A percentile compares a stretch with the other conserved stretches of the same genome.
Conservation (phyloP, 2,113 vertebrate species). For the Campylorhamphus procurvoides region DNA sequence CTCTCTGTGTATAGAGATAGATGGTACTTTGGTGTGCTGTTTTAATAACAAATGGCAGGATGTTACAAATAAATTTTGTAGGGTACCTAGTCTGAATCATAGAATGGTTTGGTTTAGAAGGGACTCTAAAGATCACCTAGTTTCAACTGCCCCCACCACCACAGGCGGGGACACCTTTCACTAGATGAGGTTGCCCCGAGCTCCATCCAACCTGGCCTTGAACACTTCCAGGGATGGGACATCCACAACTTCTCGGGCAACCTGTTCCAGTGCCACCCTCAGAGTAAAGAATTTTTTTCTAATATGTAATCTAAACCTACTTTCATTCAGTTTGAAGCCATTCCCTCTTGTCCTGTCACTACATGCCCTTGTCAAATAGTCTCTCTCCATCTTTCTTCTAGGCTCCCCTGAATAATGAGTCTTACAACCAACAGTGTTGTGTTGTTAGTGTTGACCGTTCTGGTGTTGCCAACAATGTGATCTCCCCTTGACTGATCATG, state of each 20-base stretch:
- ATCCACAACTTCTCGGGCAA: neutral
- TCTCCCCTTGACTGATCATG: neutral
- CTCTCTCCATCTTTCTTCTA: neutral
- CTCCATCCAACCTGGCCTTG: neutral
- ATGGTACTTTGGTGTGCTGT: neutral
- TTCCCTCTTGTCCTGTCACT: neutral
- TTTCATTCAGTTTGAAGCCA: neutral
- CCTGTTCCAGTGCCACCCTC: neutral
- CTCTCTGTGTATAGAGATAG: accelerated
- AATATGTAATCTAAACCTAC: neutral
- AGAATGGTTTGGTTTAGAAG: neutral
- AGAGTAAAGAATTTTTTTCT: neutral
- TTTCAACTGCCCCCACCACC: accelerated
- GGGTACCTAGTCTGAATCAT: neutral
- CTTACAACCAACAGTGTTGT: neutral
- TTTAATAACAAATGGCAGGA: neutral
- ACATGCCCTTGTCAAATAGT: neutral
- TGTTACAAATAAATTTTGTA: neutral
- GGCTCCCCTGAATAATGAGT: neutral
- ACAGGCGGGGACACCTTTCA: too few species aligned
- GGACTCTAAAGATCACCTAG: neutral
- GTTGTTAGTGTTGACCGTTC: neutral
- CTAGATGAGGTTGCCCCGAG: neutral
- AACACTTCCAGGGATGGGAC: neutral
- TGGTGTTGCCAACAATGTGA: neutral